Evolutionary conservation across 92 coral and sea anemone species (phyloP).

Genomic region (Heteractis magnifica): DNA sequence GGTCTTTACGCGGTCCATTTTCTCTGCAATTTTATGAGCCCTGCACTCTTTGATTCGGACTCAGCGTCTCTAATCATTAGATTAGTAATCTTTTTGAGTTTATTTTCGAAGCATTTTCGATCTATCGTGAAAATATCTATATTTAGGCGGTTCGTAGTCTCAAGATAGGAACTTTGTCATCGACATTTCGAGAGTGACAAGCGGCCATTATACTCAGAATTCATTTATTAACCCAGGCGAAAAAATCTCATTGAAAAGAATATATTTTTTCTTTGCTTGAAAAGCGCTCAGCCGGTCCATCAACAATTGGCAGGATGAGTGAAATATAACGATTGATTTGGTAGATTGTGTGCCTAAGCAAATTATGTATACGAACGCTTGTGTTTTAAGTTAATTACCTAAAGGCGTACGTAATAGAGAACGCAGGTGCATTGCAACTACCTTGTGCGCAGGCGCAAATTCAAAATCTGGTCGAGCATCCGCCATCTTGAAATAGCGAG

Average conservation of each 20-base stretch:
- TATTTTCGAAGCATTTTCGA: background rate
- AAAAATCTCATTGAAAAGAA: background rate
- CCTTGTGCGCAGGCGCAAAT: slow-evolving; percentile 11
- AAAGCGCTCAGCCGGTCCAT: background rate
- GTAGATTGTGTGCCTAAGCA: slow-evolving; percentile 5
- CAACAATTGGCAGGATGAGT: background rate
- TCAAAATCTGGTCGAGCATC: background rate
- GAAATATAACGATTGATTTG: background rate
- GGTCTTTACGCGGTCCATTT: too few species aligned
- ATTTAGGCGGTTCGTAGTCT: background rate
- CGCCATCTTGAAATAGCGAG: too few species aligned
- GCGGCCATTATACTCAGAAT: background rate
- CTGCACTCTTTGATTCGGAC: background rate
- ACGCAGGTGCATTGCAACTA: slow-evolving; percentile 3
- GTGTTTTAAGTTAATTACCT: background rate
- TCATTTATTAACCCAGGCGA: background rate
- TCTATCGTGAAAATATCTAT: background rate
- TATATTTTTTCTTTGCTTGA: background rate
- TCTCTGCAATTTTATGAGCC: too few species aligned
- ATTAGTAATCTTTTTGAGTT: background rate
- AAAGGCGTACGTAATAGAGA: background rate
- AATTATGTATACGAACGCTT: slow-evolving; percentile 4
- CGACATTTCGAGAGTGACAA: slow-evolving; percentile 1
- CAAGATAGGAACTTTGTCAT: background rate
- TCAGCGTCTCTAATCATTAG: background rate